Conservation (phyloP, 2,888 invertebrate genomes). For the Sinelater perroti region DNA sequence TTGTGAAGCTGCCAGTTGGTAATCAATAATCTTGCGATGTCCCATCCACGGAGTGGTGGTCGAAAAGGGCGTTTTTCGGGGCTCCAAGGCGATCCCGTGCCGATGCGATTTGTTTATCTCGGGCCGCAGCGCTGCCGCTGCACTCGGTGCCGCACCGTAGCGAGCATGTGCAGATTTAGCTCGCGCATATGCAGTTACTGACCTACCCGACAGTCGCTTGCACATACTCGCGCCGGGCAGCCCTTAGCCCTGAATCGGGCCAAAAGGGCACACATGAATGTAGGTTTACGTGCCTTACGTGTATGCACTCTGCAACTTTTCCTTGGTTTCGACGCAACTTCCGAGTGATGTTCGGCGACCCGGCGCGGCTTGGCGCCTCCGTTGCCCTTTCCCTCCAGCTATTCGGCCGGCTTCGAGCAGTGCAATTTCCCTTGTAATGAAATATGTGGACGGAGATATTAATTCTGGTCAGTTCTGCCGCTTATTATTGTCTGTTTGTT, state of each 20-base stretch:
- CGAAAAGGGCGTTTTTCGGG: slow-evolving; percentile 10
- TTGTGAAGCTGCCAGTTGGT: too few relatives aligned
- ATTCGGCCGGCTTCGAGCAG: slow-evolving; percentile 40
- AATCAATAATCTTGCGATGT: too few relatives aligned
- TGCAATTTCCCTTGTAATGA: slow-evolving; percentile 48
- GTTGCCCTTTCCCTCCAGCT: slow-evolving; percentile 40
- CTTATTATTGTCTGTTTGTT: slow-evolving; percentile 3
- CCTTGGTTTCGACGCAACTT: slow-evolving; percentile 17
- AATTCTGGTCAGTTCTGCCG: slow-evolving; percentile 49
- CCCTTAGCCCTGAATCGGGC: slow-evolving; percentile 58
- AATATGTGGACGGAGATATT: slow-evolving; percentile 54
- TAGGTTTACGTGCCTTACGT: slow-evolving; percentile 48
- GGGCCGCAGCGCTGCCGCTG: not conserved
- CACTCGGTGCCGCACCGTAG: slow-evolving; percentile 43
- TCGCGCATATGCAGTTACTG: slow-evolving; percentile 61
- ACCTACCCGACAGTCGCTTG: slow-evolving; percentile 60
- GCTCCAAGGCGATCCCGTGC: slow-evolving; percentile 10
- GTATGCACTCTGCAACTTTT: slow-evolving; percentile 23
- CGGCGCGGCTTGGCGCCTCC: slow-evolving; percentile 24
- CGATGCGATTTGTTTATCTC: slow-evolving; percentile 22
- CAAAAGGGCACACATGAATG: slow-evolving; percentile 53
- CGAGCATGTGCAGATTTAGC: slow-evolving; percentile 43
- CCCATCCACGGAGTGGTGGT: too few relatives aligned
- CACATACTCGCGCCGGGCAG: slow-evolving; percentile 56
- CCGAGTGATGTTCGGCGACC: slow-evolving; percentile 30